Evolutionary conservation across 92 coral and sea anemone genomes (phyloP).

Genomic region (Epizoanthus stellaris): DNA sequence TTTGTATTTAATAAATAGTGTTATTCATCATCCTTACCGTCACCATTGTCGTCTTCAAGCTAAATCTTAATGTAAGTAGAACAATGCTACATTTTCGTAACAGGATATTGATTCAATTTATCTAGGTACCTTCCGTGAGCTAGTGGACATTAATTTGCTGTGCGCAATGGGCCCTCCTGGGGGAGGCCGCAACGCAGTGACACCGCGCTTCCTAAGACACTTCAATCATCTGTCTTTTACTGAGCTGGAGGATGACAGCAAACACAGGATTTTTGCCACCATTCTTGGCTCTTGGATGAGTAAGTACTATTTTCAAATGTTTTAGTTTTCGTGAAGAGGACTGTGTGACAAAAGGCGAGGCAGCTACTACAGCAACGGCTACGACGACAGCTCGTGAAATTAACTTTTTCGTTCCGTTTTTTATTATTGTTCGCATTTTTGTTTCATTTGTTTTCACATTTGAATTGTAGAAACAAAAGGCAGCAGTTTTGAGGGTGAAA

Average conservation of each 20-base stretch:
- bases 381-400: no score
- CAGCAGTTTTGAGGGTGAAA: no score
- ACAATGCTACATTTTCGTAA: background rate
- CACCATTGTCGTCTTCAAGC: background rate
- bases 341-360: no score
- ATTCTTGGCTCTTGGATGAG: slow-evolving; percentile 95
- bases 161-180: slow-evolving; percentile 99
- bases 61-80: no score
- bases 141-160: slow-evolving; percentile 93
- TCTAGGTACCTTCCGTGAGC: slow-evolving; percentile 95
- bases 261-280: slow-evolving; percentile 88
- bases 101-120: background rate
- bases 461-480: no score
- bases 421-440: no score
- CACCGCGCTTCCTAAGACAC: slow-evolving; percentile 92
- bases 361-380: no score
- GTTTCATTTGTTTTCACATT: no score
- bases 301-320: slow-evolving; percentile 38
- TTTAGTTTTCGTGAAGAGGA: no score
- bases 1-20: no score
- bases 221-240: slow-evolving; percentile 96
- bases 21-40: no score
- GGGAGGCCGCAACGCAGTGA: slow-evolving; percentile 97
- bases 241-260: slow-evolving; percentile 97
- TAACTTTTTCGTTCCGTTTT: no score